Evolutionary conservation across 2,113 vertebrate genomes (phyloP), one percentile per base, ranked within the genome.

Genomic region (Setophaga kirtlandii): DNA sequence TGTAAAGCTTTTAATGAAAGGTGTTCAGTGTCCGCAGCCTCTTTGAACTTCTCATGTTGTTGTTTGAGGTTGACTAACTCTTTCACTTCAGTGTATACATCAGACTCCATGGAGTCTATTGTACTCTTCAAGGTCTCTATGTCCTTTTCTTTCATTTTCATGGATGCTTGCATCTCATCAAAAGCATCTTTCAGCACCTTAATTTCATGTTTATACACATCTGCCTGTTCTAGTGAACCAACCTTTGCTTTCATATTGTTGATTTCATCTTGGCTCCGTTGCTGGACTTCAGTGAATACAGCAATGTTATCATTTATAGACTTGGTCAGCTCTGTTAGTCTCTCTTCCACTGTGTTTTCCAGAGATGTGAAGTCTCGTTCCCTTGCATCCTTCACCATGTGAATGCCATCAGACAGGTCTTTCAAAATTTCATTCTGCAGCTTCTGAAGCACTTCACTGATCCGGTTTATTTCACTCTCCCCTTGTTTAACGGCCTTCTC

Each of bases 381-480:
- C 8, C 99, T 98, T 39, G 99, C 98, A 41, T 99, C 98, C 96
- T 98, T 99, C 35, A 99, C 99, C 96, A 99, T 99, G 2, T 98
- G 98, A 95, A 99, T 98, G 59, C 99, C 98, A 0, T 99, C 98
- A 0, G 99, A 99, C 24, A 99, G 98, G 90, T 99, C 99, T 87
- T 96, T 98, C 91, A 99, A 97, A 23, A 99, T 98, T 94, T 99
- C 98, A 6, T 99, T 99, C 96, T 99, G 99, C 44, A 99, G 98
- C 78, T 98, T 99, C 87, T 99, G 98, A n/a, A 99, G 98, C 16
- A 99, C 98, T 73, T 99, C 99, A 42, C 99, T 98, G 87, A 99
- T 98, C 3, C 98, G 98, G 89, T 97, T 98, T 23, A 99, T 98
- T 98, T 99, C 98, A 12, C 95, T 98, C 96, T 99, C 99, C 6